These are phyloP conservation scores for Drosophila bocqueti DNA, from an alignment of 1,140 invertebrate genomes.

Conservation along the genomic window DNA sequence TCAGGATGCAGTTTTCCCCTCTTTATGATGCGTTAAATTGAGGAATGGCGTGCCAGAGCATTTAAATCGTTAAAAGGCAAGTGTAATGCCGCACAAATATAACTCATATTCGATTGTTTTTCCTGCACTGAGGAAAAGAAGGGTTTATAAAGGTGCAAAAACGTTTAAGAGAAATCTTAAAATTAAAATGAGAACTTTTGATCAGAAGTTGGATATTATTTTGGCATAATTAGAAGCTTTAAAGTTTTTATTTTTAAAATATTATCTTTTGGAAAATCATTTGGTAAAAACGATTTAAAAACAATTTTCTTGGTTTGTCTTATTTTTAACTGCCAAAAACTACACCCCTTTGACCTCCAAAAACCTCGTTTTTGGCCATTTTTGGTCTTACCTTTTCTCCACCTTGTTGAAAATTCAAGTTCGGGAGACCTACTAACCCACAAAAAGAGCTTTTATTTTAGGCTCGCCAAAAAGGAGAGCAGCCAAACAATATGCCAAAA, in stretches of 20 bases:
- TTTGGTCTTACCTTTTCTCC: background rate
- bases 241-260: background rate
- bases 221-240: background rate
- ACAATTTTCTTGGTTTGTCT: background rate
- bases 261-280: background rate
- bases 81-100: constrained; percentile 34
- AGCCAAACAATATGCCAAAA: constrained; percentile 69
- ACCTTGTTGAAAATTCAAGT: constrained; percentile 14
- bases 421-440: constrained; percentile 48
- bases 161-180: too few species aligned
- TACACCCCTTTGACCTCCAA: background rate
- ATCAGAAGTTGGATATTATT: background rate
- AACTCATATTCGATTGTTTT: constrained; percentile 42
- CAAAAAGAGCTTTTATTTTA: constrained; percentile 40
- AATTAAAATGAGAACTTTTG: background rate
- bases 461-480: constrained; percentile 39
- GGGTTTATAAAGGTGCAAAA: background rate
- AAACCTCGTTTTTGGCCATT: background rate
- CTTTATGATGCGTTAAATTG: constrained; percentile 75
- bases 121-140: background rate
- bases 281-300: background rate
- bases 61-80: constrained; percentile 69
- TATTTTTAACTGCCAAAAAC: background rate
- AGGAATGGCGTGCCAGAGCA: constrained; percentile 79
- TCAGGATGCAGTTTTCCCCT: constrained; percentile 49